phyloP scores from a whole-genome alignment of 2,888 invertebrate species.

The Nomada fucata region DNA sequence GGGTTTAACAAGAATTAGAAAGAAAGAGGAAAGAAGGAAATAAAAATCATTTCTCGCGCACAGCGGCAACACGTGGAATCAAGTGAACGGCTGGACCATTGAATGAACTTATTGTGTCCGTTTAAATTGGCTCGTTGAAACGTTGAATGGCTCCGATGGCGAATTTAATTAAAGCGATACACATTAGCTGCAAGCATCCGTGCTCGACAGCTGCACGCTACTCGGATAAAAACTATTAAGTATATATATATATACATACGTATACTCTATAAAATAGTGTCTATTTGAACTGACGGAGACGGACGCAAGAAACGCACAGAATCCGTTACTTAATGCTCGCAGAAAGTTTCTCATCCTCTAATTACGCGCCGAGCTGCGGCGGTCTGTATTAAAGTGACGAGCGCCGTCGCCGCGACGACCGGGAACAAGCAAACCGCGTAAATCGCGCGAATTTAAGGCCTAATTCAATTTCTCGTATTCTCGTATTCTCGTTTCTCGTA shows the following conservation, averaged over 20 bases:
- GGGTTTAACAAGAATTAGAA: neutral
- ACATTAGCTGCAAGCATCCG: slow-evolving; percentile 28
- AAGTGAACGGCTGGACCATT: slow-evolving; percentile 36
- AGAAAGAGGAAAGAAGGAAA: neutral
- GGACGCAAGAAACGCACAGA: slow-evolving; percentile 13
- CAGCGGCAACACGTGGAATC: slow-evolving; percentile 10
- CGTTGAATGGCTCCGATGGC: slow-evolving; percentile 51
- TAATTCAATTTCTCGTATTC: too few relatives aligned
- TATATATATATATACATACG: neutral
- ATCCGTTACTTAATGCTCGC: slow-evolving; percentile 24
- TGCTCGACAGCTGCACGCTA: slow-evolving; percentile 28
- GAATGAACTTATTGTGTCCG: slow-evolving; percentile 55
- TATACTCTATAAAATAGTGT: too few relatives aligned
- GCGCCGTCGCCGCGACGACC: neutral
- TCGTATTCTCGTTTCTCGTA: slow-evolving; percentile 42
- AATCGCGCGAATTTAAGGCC: slow-evolving; percentile 47
- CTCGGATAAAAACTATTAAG: neutral
- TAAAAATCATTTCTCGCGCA: slow-evolving; percentile 10
- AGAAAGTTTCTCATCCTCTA: slow-evolving; percentile 30
- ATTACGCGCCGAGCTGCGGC: slow-evolving; percentile 24
- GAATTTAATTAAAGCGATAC: slow-evolving; percentile 62
- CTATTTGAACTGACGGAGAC: neutral
- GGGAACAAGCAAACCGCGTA: slow-evolving; percentile 24
- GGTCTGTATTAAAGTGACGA: slow-evolving; percentile 4
- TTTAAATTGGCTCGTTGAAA: slow-evolving; percentile 59